Percentiles rank a stretch among this genome's conserved stretches.
Evolutionary conservation across 2,797 vertebrate genomes (phyloP).

Genomic region (Cyclopterus lumpus): DNA sequence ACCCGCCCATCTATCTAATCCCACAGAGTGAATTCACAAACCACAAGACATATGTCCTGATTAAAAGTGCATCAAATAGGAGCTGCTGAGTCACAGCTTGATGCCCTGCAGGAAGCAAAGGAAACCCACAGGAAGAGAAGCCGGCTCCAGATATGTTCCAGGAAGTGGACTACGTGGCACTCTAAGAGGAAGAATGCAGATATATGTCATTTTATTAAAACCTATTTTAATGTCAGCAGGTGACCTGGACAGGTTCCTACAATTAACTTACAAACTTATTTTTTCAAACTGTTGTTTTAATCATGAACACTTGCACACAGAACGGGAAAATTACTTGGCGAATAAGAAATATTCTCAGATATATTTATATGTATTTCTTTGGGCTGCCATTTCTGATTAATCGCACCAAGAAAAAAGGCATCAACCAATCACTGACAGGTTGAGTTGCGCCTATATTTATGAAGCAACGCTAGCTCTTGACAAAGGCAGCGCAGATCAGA

Average conservation of each 20-base stretch:
- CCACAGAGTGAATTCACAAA: too few species aligned
- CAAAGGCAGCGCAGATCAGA: too few species aligned
- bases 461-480: too few species aligned
- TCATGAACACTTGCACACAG: not conserved
- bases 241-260: not conserved
- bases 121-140: conserved; percentile 47
- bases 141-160: conserved; percentile 5
- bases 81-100: conserved; percentile 54
- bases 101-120: conserved; percentile 44
- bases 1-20: not conserved
- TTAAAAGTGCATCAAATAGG: conserved; percentile 30
- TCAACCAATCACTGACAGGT: too few species aligned
- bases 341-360: too few species aligned
- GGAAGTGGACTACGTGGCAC: not conserved
- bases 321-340: too few species aligned
- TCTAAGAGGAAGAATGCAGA: not conserved
- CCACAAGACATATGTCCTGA: too few species aligned
- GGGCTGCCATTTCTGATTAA: too few species aligned
- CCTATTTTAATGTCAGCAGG: not conserved
- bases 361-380: too few species aligned
- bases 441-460: too few species aligned
- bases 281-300: not conserved
- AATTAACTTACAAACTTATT: too few species aligned
- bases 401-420: too few species aligned
- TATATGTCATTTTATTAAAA: not conserved